Percentiles rank a stretch among this genome's conserved stretches.
These are phyloP conservation scores for Rhingia campestris DNA, from an alignment of 2,888 invertebrate species.

Conservation along the genomic window DNA sequence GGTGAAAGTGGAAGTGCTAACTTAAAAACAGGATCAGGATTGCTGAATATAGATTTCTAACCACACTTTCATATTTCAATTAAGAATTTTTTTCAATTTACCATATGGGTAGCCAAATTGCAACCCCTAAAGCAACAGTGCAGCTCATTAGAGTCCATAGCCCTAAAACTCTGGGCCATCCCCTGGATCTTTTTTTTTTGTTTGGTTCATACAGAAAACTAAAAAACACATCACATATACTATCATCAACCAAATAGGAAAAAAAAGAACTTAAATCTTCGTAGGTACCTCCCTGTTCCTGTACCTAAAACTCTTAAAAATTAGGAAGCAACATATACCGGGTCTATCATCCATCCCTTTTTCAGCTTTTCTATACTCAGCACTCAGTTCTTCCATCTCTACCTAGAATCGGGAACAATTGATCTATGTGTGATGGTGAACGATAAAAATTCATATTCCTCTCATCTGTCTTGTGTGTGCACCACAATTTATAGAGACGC, in stretches of 20 bases:
- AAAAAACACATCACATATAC: neutral
- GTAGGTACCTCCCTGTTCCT: neutral
- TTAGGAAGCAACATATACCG: slow-evolving; percentile 20
- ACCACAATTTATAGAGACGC: slow-evolving; percentile 56
- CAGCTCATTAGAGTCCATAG: too few species aligned
- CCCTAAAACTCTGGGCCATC: too few species aligned
- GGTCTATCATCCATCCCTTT: neutral
- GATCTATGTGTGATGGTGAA: slow-evolving; percentile 45
- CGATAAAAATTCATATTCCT: slow-evolving; percentile 53
- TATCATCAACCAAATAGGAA: neutral
- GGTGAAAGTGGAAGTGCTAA: too few species aligned
- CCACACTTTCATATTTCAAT: too few species aligned
- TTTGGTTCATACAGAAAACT: too few species aligned
- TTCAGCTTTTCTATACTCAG: slow-evolving; percentile 18
- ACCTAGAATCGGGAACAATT: slow-evolving; percentile 24
- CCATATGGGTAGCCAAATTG: too few species aligned
- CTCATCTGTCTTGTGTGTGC: slow-evolving; percentile 40
- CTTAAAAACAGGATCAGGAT: too few species aligned
- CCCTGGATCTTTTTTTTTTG: too few species aligned
- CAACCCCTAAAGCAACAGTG: too few species aligned
- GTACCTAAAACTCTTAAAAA: slow-evolving; percentile 5
- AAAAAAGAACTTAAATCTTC: neutral
- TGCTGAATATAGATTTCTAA: too few species aligned
- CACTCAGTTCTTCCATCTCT: slow-evolving; percentile 3
- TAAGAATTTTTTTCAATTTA: too few species aligned